These are phyloP conservation scores for Phoeniculus purpureus DNA, from an alignment of 2,797 vertebrate genomes.

Conservation along the genomic window DNA sequence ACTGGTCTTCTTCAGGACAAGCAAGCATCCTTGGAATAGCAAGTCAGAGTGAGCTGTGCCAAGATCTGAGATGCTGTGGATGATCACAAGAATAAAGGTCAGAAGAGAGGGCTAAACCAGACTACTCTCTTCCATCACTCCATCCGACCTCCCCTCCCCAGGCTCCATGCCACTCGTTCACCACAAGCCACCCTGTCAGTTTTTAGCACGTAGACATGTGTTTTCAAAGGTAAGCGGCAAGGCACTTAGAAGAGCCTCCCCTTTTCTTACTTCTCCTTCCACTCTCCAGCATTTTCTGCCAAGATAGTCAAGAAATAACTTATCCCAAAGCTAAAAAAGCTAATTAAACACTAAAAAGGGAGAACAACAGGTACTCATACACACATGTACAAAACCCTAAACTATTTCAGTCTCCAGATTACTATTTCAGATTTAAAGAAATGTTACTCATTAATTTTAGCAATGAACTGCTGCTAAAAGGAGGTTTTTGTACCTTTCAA, in stretches of 20 bases:
- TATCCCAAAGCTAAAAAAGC: not conserved
- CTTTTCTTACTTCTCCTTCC: not conserved
- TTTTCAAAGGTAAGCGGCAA: not conserved
- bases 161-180: rapidly evolving
- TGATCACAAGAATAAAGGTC: not conserved
- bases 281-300: not conserved
- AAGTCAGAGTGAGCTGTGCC: not conserved
- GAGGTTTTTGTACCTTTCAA: not conserved
- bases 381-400: not conserved
- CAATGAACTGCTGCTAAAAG: not conserved
- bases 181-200: not conserved
- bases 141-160: not conserved
- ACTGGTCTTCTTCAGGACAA: not conserved
- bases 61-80: not conserved
- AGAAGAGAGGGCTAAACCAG: not conserved
- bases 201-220: not conserved
- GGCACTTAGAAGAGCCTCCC: not conserved
- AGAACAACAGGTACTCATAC: not conserved
- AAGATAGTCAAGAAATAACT: not conserved
- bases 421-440: not conserved
- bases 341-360: not conserved
- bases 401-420: not conserved
- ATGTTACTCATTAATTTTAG: not conserved
- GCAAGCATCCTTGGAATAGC: not conserved
- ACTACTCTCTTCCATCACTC: not conserved